phyloP scores from a whole-genome alignment of 2,888 invertebrate genomes.

The Fissipunctia ypsillon region DNA sequence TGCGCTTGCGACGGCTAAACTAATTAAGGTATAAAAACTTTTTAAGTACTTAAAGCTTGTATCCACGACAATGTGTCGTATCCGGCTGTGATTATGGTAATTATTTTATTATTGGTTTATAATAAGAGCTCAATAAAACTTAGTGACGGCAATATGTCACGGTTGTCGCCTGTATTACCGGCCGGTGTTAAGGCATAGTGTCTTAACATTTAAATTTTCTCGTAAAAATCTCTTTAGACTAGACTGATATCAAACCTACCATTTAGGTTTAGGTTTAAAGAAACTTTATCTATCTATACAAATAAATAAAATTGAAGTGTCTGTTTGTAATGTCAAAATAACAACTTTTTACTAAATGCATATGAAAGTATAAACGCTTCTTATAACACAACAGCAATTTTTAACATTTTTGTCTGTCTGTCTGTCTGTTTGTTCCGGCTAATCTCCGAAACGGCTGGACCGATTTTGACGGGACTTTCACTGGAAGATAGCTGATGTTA shows the following conservation, averaged over 20 bases:
- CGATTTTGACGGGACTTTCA: no score
- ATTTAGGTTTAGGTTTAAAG: no score
- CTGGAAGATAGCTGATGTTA: no score
- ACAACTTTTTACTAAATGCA: no score
- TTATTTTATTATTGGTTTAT: constrained; percentile 81
- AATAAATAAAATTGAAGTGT: no score
- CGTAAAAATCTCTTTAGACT: neutral
- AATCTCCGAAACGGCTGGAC: no score
- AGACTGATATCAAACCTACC: neutral
- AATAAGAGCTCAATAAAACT: constrained; percentile 83
- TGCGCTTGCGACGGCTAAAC: neutral
- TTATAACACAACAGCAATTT: no score
- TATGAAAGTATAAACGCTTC: no score
- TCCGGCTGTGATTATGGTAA: constrained; percentile 81
- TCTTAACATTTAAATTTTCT: neutral
- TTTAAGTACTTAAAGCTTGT: constrained; percentile 60
- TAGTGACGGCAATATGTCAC: constrained; percentile 82
- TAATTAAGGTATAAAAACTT: constrained; percentile 6
- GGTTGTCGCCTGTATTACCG: constrained; percentile 76
- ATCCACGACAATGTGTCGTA: constrained; percentile 70
- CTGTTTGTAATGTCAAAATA: no score
- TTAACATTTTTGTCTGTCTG: no score
- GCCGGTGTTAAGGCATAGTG: constrained; percentile 71
- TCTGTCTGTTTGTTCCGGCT: no score
- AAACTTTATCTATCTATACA: no score